Conservation (phyloP, 2,888 invertebrate genomes). For the Epiblema foenella region DNA sequence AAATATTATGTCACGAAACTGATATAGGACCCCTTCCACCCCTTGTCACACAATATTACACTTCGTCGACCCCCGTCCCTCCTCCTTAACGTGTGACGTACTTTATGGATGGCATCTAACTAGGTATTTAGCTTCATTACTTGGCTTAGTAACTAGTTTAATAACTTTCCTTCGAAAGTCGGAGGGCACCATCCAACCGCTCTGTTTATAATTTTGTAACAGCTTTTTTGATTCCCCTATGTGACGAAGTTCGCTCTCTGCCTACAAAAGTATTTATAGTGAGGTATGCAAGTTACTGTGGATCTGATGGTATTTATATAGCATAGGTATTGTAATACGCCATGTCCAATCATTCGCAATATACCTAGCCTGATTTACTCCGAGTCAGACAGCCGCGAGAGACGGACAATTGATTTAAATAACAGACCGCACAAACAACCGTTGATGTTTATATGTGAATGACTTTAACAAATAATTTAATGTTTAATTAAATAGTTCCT, state of each 20-base stretch:
- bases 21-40: too few species aligned
- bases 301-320: conserved; percentile 11
- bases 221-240: too few species aligned
- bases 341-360: conserved; percentile 37
- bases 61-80: too few species aligned
- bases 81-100: too few species aligned
- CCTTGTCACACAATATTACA: too few species aligned
- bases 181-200: too few species aligned
- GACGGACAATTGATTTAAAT: conserved; percentile 36
- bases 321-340: conserved; percentile 15
- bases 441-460: conserved; percentile 4
- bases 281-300: neutral
- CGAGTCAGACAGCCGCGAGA: conserved; percentile 22
- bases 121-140: too few species aligned
- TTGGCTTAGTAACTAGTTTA: too few species aligned
- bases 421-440: conserved; percentile 1
- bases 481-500: conserved; percentile 7
- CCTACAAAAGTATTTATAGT: neutral
- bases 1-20: too few species aligned
- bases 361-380: conserved; percentile 32
- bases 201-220: too few species aligned
- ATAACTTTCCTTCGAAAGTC: too few species aligned
- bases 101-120: too few species aligned
- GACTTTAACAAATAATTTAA: neutral
- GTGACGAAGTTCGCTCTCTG: neutral